Evolutionary conservation across 2,888 invertebrate genomes (phyloP).

Genomic region (Chironomus tentans): DNA sequence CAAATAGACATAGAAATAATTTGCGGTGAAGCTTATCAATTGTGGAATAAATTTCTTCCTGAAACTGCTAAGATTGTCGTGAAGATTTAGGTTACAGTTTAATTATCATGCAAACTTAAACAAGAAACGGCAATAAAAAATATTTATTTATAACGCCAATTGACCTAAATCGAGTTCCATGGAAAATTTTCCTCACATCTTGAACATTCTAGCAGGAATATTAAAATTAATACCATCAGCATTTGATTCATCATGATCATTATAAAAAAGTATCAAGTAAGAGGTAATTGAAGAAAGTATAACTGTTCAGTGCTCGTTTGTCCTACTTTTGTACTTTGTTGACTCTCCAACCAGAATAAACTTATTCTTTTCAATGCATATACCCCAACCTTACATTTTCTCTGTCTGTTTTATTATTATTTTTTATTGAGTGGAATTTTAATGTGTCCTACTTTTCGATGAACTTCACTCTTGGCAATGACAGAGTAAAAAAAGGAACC

Average conservation of each 20-base stretch:
- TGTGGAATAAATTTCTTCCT: too few relatives aligned
- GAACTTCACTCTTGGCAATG: background rate
- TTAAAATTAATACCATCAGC: background rate
- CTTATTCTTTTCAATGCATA: background rate
- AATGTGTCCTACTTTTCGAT: background rate
- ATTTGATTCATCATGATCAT: background rate
- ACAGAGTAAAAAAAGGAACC: background rate
- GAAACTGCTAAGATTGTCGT: too few relatives aligned
- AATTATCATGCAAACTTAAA: background rate
- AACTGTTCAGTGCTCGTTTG: conserved; percentile 18
- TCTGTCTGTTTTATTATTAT: too few relatives aligned
- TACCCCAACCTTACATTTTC: too few relatives aligned
- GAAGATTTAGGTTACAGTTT: background rate
- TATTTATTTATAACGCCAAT: background rate
- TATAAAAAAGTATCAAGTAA: background rate
- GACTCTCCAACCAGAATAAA: background rate
- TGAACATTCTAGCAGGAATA: background rate
- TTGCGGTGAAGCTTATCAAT: too few relatives aligned
- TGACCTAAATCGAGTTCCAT: background rate
- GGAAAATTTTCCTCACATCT: background rate
- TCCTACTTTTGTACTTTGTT: conserved; percentile 15
- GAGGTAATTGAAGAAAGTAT: conserved; percentile 13
- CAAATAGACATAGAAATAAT: too few relatives aligned
- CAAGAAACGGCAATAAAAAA: background rate
- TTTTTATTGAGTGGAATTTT: background rate